Percentiles rank a stretch among this genome's conserved stretches.
These are phyloP conservation scores for Pseudanteris insignis DNA, from an alignment of 2,888 invertebrate species.

Conservation along the genomic window DNA sequence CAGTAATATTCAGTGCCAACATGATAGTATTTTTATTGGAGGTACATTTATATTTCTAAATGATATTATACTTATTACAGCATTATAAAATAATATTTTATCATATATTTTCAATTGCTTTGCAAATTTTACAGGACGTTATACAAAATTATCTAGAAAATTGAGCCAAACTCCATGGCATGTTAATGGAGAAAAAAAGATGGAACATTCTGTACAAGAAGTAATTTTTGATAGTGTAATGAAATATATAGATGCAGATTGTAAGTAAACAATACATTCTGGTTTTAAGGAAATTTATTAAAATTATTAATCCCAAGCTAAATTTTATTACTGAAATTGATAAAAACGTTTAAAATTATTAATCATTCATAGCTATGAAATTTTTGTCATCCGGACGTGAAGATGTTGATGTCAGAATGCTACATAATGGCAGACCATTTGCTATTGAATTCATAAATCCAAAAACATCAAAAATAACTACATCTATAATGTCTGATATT, in stretches of 20 bases:
- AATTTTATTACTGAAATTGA: too few relatives aligned
- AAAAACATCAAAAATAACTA: conserved; percentile 68
- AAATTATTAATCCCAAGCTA: too few relatives aligned
- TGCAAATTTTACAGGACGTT: conserved; percentile 70
- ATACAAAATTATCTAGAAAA: conserved; percentile 83
- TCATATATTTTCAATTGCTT: not conserved
- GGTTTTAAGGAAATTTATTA: too few relatives aligned
- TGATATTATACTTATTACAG: conserved; percentile 3
- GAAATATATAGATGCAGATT: conserved; percentile 70
- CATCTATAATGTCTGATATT: conserved; percentile 69
- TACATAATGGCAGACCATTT: conserved; percentile 93
- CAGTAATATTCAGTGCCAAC: conserved; percentile 69
- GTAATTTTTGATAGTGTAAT: conserved; percentile 78
- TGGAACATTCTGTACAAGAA: conserved; percentile 92
- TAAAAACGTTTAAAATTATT: conserved; percentile 1
- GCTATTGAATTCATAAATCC: conserved; percentile 85
- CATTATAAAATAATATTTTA: not conserved
- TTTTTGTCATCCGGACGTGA: conserved; percentile 94
- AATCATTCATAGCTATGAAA: conserved; percentile 73
- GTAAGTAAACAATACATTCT: too few relatives aligned
- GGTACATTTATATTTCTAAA: conserved; percentile 65
- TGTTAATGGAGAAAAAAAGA: conserved; percentile 79
- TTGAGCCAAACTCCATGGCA: conserved; percentile 96
- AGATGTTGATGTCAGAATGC: conserved; percentile 95
- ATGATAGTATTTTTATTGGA: conserved; percentile 74